These are phyloP conservation scores for Lineus longissimus DNA, from an alignment of 1,140 invertebrate genomes.

Conservation along the genomic window DNA sequence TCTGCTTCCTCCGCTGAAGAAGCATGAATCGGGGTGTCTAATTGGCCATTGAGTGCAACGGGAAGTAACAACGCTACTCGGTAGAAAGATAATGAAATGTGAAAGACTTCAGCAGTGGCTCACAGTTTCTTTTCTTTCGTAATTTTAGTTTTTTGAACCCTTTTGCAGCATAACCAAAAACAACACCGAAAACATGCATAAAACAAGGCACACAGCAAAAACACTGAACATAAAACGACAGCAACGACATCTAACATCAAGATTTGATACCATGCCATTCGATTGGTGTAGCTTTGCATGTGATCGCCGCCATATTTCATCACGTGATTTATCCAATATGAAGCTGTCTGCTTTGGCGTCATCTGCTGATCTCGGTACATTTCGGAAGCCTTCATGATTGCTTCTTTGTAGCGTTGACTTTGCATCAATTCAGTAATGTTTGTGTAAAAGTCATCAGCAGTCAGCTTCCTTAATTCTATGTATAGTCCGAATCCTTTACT, in stretches of 20 bases:
- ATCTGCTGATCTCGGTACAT: slow-evolving; percentile 26
- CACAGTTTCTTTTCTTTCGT: too few relatives aligned
- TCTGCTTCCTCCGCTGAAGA: too few relatives aligned
- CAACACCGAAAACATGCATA: too few relatives aligned
- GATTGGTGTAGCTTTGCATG: slow-evolving; percentile 22
- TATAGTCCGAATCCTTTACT: slow-evolving; percentile 20
- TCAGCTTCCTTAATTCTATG: slow-evolving; percentile 15
- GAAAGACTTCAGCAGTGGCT: too few relatives aligned
- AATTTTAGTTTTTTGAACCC: too few relatives aligned
- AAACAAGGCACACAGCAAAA: not conserved
- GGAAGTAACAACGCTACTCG: too few relatives aligned
- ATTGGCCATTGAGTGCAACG: too few relatives aligned
- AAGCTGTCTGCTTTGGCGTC: slow-evolving; percentile 21
- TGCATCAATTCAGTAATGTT: slow-evolving; percentile 21
- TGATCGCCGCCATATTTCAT: slow-evolving; percentile 34
- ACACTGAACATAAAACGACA: not conserved
- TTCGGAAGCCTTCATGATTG: slow-evolving; percentile 27
- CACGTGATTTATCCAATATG: slow-evolving; percentile 35
- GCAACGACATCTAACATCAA: slow-evolving; percentile 29
- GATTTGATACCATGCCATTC: slow-evolving; percentile 32
- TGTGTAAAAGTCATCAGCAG: slow-evolving; percentile 11
- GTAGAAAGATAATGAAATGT: too few relatives aligned
- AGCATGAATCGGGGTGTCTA: too few relatives aligned
- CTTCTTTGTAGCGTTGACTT: slow-evolving; percentile 21
- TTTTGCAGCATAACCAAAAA: too few relatives aligned